These are phyloP conservation scores for Diprion similis DNA, from an alignment of 1,140 invertebrate genomes.

Conservation along the genomic window DNA sequence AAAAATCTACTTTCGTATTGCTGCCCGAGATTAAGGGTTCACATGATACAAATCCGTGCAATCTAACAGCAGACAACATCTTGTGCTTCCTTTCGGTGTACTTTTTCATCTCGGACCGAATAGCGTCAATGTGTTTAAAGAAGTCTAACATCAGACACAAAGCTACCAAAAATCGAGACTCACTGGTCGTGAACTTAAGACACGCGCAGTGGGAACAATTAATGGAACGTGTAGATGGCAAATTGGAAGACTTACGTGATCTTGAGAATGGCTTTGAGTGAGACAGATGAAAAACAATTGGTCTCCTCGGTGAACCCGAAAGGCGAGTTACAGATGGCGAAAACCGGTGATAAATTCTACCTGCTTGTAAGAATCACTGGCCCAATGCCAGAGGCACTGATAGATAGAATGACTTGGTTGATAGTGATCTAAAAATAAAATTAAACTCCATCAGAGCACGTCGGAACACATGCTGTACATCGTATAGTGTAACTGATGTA, in stretches of 20 bases:
- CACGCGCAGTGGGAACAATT: background rate
- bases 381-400: background rate
- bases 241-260: background rate
- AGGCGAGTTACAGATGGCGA: background rate
- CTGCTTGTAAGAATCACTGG: constrained; percentile 1
- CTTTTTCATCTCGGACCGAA: background rate
- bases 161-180: background rate
- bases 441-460: background rate
- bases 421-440: constrained; percentile 6
- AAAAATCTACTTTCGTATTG: too few species aligned
- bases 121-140: background rate
- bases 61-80: too few species aligned
- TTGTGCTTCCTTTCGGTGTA: too few species aligned
- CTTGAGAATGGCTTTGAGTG: background rate
- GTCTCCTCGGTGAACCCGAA: background rate
- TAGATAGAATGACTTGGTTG: background rate
- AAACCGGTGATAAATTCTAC: background rate
- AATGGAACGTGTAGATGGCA: background rate
- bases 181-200: too few species aligned
- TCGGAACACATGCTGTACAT: background rate
- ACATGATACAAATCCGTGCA: too few species aligned
- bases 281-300: background rate
- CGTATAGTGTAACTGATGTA: background rate
- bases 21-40: too few species aligned
- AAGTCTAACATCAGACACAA: background rate